Evolutionary conservation across 1,140 invertebrate species (phyloP), one percentile per base, ranked within the genome.

Genomic region (Heliconius himera): DNA sequence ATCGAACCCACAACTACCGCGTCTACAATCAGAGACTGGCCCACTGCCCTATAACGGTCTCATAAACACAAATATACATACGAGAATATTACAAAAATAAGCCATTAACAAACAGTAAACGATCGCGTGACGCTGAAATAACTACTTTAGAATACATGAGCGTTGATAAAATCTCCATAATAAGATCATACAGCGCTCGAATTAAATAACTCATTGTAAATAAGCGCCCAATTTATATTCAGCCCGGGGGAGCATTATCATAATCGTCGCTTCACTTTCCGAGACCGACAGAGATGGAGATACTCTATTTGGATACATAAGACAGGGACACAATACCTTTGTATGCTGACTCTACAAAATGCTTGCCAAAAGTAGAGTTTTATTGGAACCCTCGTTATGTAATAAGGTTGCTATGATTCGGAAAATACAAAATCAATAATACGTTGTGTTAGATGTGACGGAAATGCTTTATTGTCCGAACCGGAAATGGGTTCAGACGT

Each of bases 181-280:
- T 85, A 87, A 86, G 84, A 85, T 88, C 84, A 85, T 86, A 79
- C 81, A 82, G 80, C 74, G 77, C 76, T 82, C 82, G 84, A 87
- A 87, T 87, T 89, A 89, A 89, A 91, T 90, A 90, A 90, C 85
- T 92, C 89, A 87, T 89, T 89, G 89, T 89, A 90, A 89, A 90
- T 91, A 90, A 92, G 84, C 82, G 85, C 86, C 89, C 89, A 90
- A 91, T 92, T 91, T 89, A 85, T 92, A 92, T 92, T 91, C 91
- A 87, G 82, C 79, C 84, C 81, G 78, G 80, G 84, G 84, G 82
- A 83, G 82, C 80, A 90, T 90, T 89, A 92, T 88, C 85, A 90
- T 92, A 90, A 92, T 90, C 87, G 88, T 76, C 71, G 79, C 83
- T 80, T 79, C 83, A 81, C 79, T 80, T 80, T 73, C 72, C 72